These are phyloP conservation scores for Cyclargus thomasi DNA, from an alignment of 1,140 invertebrate species.

Conservation along the genomic window DNA sequence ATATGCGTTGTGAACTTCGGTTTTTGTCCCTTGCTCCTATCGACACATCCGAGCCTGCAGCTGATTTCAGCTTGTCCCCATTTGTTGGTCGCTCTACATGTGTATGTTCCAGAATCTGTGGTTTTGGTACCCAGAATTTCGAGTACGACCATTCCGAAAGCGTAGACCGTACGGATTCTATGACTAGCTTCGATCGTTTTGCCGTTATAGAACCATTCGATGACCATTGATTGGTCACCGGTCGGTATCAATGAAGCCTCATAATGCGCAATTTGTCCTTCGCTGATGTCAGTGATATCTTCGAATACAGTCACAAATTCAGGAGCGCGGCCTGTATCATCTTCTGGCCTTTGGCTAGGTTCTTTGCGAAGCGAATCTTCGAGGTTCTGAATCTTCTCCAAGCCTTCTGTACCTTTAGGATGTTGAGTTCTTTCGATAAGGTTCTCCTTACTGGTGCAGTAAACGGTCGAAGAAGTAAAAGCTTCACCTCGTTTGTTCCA, in stretches of 20 bases:
- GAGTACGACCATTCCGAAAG: constrained; percentile 96
- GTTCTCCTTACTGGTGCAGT: constrained; percentile 86
- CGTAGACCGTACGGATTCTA: constrained; percentile 92
- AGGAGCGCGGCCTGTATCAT: constrained; percentile 87
- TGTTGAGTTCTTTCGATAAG: constrained; percentile 93
- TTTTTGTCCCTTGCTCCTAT: constrained; percentile 88
- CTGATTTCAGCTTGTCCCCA: constrained; percentile 92
- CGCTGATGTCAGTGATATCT: constrained; percentile 86
- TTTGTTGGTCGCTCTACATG: constrained; percentile 90
- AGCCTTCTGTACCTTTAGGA: constrained; percentile 92
- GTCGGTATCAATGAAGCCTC: constrained; percentile 94
- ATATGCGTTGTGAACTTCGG: constrained; percentile 90
- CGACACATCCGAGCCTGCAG: constrained; percentile 88
- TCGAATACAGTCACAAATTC: constrained; percentile 92
- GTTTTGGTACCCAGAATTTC: constrained; percentile 94
- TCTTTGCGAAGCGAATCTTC: constrained; percentile 89
- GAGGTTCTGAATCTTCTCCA: constrained; percentile 92
- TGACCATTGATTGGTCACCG: constrained; percentile 96
- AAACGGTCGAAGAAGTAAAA: constrained; percentile 92
- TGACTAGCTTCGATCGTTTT: constrained; percentile 91
- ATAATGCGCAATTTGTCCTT: constrained; percentile 95
- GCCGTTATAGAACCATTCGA: constrained; percentile 98
- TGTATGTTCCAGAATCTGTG: constrained; percentile 90
- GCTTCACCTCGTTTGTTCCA: constrained; percentile 91
- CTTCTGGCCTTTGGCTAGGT: constrained; percentile 80